Base-by-base conservation (phyloP, 2,113 vertebrate genomes). In the Mastomys coucha region DNA sequence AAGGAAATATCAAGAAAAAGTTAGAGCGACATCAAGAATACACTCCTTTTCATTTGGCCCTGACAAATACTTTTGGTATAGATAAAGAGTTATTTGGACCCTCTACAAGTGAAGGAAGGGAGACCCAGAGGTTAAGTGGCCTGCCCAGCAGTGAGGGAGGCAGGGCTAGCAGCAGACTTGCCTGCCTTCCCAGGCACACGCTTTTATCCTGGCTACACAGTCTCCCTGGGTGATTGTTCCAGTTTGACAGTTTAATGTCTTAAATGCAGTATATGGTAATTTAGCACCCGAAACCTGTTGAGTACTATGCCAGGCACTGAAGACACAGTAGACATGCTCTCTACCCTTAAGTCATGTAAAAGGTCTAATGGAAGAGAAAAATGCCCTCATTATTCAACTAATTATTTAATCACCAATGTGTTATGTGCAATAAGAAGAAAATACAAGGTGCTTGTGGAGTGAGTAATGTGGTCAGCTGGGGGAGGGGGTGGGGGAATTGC, bases 401-500 rank as follows among this genome's bases (percentile, higher is more conserved):
- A 91, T 76, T 36, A 76, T 56, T 86, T 94, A 82, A 91, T 86
- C 87, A 93, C 12, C 39, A 91, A 70, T 28, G 39, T 65, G 60
- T 73, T 92, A 20, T 1, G 5, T 91, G 65, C 80, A 90, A 49
- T 88, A 88, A 95, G 28, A 80, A 33, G 85, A 95, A 96, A 87
- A 60, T 4, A 80, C 49, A 76, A 45, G 56, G 13, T 96, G 42
- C 65, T 93, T 95, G 60, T 70, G 11, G 51, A 91, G 12, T 96
- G 65, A 92, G 76, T 81, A 53, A 92, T 89, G 76, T 13, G 75
- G 42, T 88, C 88, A 28, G 2, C 42, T 45, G 76, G 39, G 17
- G 78, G 81, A 96, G 93, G n/a, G 14, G 26, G 24, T 82, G 80
- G 45, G 51, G 45, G 3, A 75, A 63, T 42, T 75, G 16, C 53